A percentile compares a stretch with the other conserved stretches of the same genome.
These are phyloP conservation scores for Hydrotaea cyrtoneurina DNA, from an alignment of 2,888 invertebrate species.

Conservation along the genomic window DNA sequence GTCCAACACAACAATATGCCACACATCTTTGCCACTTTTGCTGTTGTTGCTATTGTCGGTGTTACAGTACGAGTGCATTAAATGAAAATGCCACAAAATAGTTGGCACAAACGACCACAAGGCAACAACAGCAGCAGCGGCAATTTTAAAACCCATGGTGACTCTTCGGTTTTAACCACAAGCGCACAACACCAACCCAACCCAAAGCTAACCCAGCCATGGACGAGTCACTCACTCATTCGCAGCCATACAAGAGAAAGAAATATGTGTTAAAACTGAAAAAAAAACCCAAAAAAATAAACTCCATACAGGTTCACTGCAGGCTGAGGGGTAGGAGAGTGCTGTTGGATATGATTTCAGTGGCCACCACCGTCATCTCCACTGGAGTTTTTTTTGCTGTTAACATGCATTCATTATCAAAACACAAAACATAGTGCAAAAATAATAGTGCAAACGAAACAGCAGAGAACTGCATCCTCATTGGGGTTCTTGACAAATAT, in stretches of 20 bases:
- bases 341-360: not conserved
- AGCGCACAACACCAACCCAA: not conserved
- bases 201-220: too few relatives aligned
- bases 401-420: not conserved
- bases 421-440: not conserved
- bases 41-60: not conserved
- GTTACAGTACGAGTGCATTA: conserved; percentile 13
- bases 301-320: too few relatives aligned
- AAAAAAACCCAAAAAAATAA: too few relatives aligned
- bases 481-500: too few relatives aligned
- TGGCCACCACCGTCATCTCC: not conserved
- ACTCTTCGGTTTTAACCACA: conserved; percentile 52
- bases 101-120: conserved; percentile 31
- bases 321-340: too few relatives aligned
- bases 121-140: too few relatives aligned
- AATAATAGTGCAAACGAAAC: too few relatives aligned
- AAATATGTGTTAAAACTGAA: too few relatives aligned
- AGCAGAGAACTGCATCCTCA: too few relatives aligned
- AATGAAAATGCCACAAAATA: conserved; percentile 35
- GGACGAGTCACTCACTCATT: too few relatives aligned
- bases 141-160: not conserved
- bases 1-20: conserved; percentile 15
- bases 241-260: too few relatives aligned
- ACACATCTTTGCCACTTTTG: conserved; percentile 24
- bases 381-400: too few relatives aligned